Evolutionary conservation across 2,888 invertebrate species (phyloP), one percentile per base, ranked within the genome.

Genomic region (Drosophila cognata): DNA sequence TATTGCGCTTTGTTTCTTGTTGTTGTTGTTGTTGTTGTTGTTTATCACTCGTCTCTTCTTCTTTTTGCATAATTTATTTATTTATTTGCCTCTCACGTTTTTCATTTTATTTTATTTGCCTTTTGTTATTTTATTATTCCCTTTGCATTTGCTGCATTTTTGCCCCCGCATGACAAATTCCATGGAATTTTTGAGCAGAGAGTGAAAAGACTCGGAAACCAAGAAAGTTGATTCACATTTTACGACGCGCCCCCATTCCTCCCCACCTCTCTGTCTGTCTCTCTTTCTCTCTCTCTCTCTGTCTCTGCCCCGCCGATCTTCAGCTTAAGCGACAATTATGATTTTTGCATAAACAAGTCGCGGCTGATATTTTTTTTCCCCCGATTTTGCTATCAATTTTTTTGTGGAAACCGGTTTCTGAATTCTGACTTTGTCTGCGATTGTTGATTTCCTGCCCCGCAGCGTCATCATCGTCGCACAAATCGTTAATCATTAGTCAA

Each of bases 401-500:
- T 64, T 46, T 70, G 56, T 31, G 48, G 7, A 8, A 73, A 73
- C 72, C 71, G 71, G 71, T 71, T 71, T 74, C 28, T 18, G 38
- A 36, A 55, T 21, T 46, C 52, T 21, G 53, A 25, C 25, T 71
- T 70, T 52, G 21, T 63, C 46, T 69, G 67, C 64, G 66, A 53
- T 70, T 61, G 63, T 68, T 65, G 67, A 46, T 71, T 70, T 74
- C 41, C 53, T 55, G 50, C n/a, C 41, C 48, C 52, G 31, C 36
- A 31, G 21, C 61, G 25, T 52, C 59, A 46, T 25, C 53, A 48
- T 36, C 66, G 21, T 25, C 36, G 61, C 63, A 74, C 77, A 81
- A 81, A 85, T 88, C 79, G 83, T 83, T 85, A 85, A 85, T 85
- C 85, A 88, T 86, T 88, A 88, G 83, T 88, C 81, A 86, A 85